Base-by-base conservation (phyloP, 1,140 invertebrate species). In the Archivesica marissinica region DNA sequence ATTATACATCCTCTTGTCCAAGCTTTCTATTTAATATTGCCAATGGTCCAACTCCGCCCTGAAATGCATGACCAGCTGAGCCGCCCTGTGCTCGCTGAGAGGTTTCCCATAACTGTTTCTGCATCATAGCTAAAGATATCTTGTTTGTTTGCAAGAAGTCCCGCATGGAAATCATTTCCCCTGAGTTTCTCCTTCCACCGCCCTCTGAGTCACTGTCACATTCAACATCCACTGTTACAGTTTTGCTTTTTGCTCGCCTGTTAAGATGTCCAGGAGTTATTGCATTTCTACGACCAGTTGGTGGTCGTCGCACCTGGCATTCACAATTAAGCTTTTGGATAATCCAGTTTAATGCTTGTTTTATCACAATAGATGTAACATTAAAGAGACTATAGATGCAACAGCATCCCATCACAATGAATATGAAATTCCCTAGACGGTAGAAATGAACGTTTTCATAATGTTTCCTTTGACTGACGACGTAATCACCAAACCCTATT, bases 331-430 rank as follows among this genome's bases (percentile, higher is more conserved):
- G 87, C 68, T 94, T 95, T 39, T 94, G 93, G 87, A 96, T 96
- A 30, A 96, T 91, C 93, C 95, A 96, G 92, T 96, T 96, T 9
- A 96, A 92, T 38, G 95, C 94, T 89, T 96, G 96, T 89, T 96
- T 96, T 88, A 96, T 96, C 41, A 96, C 95, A 84, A 96, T 96
- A 25, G 96, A 96, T 2, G 95, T 96, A 25, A 96, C 96, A 90
- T 96, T 96, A 86, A 96, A 95, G 2, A 96, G 91, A 47, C 96
- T 96, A 90, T 96, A 96, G 50, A 96, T 95, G 90, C 95, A 96
- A 90, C 96, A 96, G 88, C 95, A 96, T 17, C 96, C 96, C 41
- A 96, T 79, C 54, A 96, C 95, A 72, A 96, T 94, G 86, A 96
- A 95, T 2, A 95, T 76, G 88, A 96, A 96, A 88, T 95, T 95